Evolutionary conservation across 2,113 vertebrate genomes (phyloP), one percentile per base, ranked within the genome.

Genomic region (Sylvietta virens): DNA sequence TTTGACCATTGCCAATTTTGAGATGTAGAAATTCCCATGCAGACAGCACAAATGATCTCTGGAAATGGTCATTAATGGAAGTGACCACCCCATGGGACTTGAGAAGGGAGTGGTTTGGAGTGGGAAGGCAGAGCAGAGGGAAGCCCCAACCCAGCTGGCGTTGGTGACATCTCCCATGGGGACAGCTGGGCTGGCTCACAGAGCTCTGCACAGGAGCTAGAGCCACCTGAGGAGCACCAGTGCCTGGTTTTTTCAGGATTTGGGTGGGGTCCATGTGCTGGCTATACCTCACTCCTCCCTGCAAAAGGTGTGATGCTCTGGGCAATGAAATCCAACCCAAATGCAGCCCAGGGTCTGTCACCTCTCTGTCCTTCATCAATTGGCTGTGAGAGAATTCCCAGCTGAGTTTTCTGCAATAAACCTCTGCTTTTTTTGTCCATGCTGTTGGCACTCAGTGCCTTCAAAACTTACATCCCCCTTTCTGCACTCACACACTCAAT

Each of bases 61-160:
- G 3, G 31, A 88, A 90, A 40, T 42, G 35, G 30, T 61, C 40
- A 7, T 40, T 53, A 54, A 16, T 26, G 65, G 58, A 26, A 44
- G 64, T 1, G 3, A 20, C 28, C 0, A 0, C 11, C 30, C 57
- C n/a, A 8, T 5, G 6, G 60, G 48, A 27, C 22, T 44, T 66
- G 66, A 47, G 42, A 66, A 86, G 35, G n/a, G 37, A 11, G 3
- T 37, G 58, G 53, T 81, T 70, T 58, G 53, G 35, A 26, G 33
- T 3, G 48, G 35, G 40, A 71, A 79, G 50, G 21, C 72, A 44
- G 58, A 54, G 58, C 35, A n/a, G 80, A 48, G 48, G 48, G 54
- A 48, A 88, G 33, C 12, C 44, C 60, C 8, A 57, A 20, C 60
- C 30, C 20, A 21, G 33, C 30, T 71, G 54, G 17, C 65, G 51